phyloP scores from a whole-genome alignment of 2,888 invertebrate genomes.

The Heliconius charithonia region DNA sequence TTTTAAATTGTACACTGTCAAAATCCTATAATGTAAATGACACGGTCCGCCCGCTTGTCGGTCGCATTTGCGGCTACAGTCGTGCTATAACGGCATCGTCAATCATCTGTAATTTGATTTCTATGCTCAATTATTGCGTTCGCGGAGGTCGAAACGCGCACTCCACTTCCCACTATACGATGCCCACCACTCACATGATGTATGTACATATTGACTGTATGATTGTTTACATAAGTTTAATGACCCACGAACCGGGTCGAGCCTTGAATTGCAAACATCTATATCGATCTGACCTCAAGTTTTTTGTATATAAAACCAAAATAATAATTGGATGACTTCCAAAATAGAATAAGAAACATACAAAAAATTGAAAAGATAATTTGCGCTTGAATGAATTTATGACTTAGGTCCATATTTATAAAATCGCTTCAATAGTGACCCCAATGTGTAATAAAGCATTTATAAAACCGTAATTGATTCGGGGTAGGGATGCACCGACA shows the following conservation, averaged over 20 bases:
- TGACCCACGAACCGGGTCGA: constrained; percentile 39
- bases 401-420: constrained; percentile 2
- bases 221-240: constrained; percentile 45
- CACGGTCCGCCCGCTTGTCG: constrained; percentile 70
- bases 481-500: constrained; percentile 45
- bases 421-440: constrained; percentile 41
- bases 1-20: constrained; percentile 52
- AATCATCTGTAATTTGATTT: constrained; percentile 84
- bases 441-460: constrained; percentile 47
- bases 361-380: background rate
- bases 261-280: constrained; percentile 29
- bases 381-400: background rate
- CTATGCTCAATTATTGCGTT: constrained; percentile 84
- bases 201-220: constrained; percentile 37
- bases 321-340: background rate
- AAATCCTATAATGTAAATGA: constrained; percentile 79
- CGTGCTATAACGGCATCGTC: constrained; percentile 83
- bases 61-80: constrained; percentile 77
- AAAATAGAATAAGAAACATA: background rate
- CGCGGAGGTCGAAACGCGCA: constrained; percentile 75
- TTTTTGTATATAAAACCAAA: constrained; percentile 17
- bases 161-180: constrained; percentile 66
- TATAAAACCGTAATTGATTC: constrained; percentile 47
- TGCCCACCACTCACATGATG: constrained; percentile 56
- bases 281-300: constrained; percentile 26